Base-by-base conservation (phyloP, 2,888 invertebrate species). In the Bugulina stolonifera region DNA sequence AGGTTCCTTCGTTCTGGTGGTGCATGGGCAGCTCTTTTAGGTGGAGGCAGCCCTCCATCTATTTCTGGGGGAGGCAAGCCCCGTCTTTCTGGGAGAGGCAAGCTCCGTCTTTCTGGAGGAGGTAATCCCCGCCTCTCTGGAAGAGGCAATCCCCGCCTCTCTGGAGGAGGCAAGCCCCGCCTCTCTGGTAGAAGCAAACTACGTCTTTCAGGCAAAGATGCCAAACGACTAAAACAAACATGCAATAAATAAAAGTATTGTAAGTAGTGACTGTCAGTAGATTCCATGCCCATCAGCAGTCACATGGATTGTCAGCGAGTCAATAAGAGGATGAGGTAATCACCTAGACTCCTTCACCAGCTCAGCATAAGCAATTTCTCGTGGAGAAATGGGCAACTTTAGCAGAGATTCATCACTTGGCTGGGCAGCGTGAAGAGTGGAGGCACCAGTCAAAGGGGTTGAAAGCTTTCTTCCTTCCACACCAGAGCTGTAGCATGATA, bases 331-430 rank as follows among this genome's bases (percentile, higher is more conserved):
- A 25, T 23, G 55, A 55, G 5, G 55, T 55, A 55, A 5, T 18
- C 25, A 55, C 55, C 23, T 5, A 23, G 55, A 55, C 5, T 55
- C n/a, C 5, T 55, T 55, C 3, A 55, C 23, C 10, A 55, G 55
- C 55, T 55, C 25, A n/a, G 55, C 22, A 55, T 55, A 55, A 23
- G 55, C 55, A 18, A 55, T 5, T 55, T 55, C 55, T n/a, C 55
- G 22, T 14, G 55, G 55, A 14, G 55, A 55, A n/a, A 55, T 23
- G n/a, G 55, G 55, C 3, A 55, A n/a, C 3, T 55, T 55, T 5
- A 55, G 55, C 10, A 55, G 3, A 18, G 55, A 55, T 5, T 23
- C 55, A 5, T 55, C 55, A 55, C 3, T 5, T 18, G 55, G 55
- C 5, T 55, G 23, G 10, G 10, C 22, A 22, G 22, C 10, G 18